Conservation (phyloP, 1,140 invertebrate genomes). For the Drosophila tristis region DNA sequence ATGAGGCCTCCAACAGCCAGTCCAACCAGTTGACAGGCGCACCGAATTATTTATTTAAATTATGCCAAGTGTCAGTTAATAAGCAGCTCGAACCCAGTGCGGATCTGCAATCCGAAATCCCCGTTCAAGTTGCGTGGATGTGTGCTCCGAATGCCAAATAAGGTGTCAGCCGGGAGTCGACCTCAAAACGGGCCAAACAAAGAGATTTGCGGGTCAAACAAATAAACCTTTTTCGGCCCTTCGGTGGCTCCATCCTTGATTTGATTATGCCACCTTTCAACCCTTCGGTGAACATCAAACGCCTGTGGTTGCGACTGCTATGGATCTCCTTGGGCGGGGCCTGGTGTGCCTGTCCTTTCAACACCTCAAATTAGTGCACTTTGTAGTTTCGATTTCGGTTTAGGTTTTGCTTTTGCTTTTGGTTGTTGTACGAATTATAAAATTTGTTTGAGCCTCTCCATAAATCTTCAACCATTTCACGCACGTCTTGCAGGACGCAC, state of each 20-base stretch:
- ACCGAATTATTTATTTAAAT: conserved; percentile 71
- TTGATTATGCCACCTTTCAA: conserved; percentile 73
- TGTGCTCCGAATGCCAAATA: conserved; percentile 49
- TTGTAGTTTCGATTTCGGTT: conserved; percentile 66
- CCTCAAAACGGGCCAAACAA: conserved; percentile 33
- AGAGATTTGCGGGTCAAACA: conserved; percentile 38
- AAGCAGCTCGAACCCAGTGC: conserved; percentile 21
- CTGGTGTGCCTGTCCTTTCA: conserved; percentile 34
- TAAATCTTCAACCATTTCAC: conserved; percentile 57
- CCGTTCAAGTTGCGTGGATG: conserved; percentile 13
- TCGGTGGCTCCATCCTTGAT: conserved; percentile 48
- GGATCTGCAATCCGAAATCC: conserved; percentile 5
- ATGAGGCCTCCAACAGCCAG: conserved; percentile 31
- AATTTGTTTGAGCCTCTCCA: conserved; percentile 42
- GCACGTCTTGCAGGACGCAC: conserved; percentile 45
- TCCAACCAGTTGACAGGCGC: conserved; percentile 16
- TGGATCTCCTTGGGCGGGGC: background rate
- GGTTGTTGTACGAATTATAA: conserved; percentile 38
- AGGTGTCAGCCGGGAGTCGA: conserved; percentile 32
- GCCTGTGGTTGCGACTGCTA: conserved; percentile 29
- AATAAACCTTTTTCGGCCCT: conserved; percentile 22
- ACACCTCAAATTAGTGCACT: conserved; percentile 80
- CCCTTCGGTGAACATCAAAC: conserved; percentile 75
- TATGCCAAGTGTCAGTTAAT: conserved; percentile 63
- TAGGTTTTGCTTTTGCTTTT: background rate